Evolutionary conservation across 2,113 vertebrate species (phyloP).

Genomic region (Tinamus guttatus): DNA sequence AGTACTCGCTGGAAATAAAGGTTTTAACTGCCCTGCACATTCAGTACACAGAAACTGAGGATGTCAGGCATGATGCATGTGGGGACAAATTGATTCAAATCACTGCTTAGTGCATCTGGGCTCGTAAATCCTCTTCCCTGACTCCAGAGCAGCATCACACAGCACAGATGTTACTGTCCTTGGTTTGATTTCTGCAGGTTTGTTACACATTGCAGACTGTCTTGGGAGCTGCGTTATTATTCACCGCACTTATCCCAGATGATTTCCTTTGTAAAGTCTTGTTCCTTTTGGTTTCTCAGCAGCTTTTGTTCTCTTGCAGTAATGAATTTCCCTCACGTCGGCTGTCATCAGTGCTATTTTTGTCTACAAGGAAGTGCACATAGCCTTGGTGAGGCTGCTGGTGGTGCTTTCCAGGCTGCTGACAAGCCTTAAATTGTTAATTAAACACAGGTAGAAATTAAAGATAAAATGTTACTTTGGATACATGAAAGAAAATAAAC

Average conservation of each 20-base stretch:
- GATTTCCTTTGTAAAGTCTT: slow-evolving; percentile 22
- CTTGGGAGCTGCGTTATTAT: slow-evolving; percentile 10
- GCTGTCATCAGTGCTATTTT: background rate
- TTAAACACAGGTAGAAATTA: background rate
- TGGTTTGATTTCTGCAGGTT: background rate
- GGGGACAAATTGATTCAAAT: slow-evolving; percentile 32
- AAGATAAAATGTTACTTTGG: background rate
- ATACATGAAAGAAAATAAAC: background rate
- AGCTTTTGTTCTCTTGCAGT: background rate
- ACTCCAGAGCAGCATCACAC: background rate
- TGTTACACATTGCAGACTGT: background rate
- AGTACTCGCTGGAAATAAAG: slow-evolving; percentile 46
- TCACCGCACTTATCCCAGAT: background rate
- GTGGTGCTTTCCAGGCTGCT: background rate
- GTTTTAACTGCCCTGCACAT: background rate
- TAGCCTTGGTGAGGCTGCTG: background rate
- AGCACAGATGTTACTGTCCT: background rate
- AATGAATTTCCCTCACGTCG: background rate
- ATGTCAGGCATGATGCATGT: background rate
- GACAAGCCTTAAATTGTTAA: background rate
- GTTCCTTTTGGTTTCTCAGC: background rate
- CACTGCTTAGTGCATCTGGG: background rate
- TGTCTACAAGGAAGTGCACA: background rate
- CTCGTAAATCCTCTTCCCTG: background rate
- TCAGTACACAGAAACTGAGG: background rate